Conservation (phyloP, 2,113 vertebrate genomes). For the Siniperca chuatsi region DNA sequence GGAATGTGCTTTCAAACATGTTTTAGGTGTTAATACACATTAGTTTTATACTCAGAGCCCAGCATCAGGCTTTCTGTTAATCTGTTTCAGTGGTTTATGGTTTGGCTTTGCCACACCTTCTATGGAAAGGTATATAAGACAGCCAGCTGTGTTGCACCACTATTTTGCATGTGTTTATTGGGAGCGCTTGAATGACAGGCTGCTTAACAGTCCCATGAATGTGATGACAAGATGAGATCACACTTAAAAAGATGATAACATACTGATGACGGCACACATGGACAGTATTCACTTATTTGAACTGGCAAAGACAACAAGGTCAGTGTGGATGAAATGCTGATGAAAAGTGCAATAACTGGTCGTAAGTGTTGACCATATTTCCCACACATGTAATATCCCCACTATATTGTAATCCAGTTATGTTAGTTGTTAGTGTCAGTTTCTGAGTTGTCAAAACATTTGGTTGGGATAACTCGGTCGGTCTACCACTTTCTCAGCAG, state of each 20-base stretch:
- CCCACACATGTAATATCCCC: neutral
- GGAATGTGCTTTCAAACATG: slow-evolving; percentile 11
- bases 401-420: neutral
- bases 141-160: slow-evolving; percentile 37
- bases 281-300: slow-evolving; percentile 32
- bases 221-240: slow-evolving; percentile 43
- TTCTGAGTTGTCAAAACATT: neutral
- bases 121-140: slow-evolving; percentile 37
- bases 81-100: slow-evolving; percentile 36
- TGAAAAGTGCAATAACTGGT: neutral
- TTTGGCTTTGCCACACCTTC: slow-evolving; percentile 33
- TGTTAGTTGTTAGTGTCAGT: neutral
- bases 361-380: neutral
- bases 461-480: neutral
- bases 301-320: slow-evolving; percentile 4
- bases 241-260: slow-evolving; percentile 38
- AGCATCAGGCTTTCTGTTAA: slow-evolving; percentile 18
- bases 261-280: neutral
- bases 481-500: neutral
- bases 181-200: slow-evolving; percentile 40
- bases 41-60: neutral
- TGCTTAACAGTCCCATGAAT: slow-evolving; percentile 43
- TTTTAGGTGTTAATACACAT: slow-evolving; percentile 5
- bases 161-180: slow-evolving; percentile 57
- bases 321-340: neutral